A percentile compares a stretch with the other conserved stretches of the same genome.
These are phyloP conservation scores for Palythoa heliodiscus DNA, from an alignment of 92 coral and sea anemone genomes.

Conservation along the genomic window DNA sequence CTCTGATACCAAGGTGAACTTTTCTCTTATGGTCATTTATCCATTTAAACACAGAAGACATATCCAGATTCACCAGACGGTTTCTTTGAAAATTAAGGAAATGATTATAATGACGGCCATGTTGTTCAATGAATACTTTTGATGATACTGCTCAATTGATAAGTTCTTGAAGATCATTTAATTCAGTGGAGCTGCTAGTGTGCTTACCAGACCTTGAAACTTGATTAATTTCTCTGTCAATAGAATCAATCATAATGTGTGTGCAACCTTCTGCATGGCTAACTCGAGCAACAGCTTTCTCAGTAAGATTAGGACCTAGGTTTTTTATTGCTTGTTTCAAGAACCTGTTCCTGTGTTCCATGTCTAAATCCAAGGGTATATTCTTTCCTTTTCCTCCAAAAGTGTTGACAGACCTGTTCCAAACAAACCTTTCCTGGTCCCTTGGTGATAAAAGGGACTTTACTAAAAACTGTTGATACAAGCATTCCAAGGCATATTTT, in stretches of 20 bases:
- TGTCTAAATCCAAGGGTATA: constrained; percentile 42
- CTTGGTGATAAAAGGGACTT: constrained; percentile 46
- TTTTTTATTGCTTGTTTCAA: constrained; percentile 53
- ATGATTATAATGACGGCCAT: constrained; percentile 27
- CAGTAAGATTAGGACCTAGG: constrained; percentile 54
- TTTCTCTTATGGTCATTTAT: constrained; percentile 42
- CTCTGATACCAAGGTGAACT: constrained; percentile 24
- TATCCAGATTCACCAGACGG: constrained; percentile 16
- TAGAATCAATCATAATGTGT: constrained; percentile 23
- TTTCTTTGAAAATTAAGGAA: constrained; percentile 20
- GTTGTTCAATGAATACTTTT: constrained; percentile 20
- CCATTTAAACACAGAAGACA: too few relatives aligned
- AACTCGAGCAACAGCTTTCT: constrained; percentile 55
- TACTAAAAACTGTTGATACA: constrained; percentile 47
- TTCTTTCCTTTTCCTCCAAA: constrained; percentile 50
- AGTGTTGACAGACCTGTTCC: constrained; percentile 57
- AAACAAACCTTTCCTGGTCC: constrained; percentile 49
- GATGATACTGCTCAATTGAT: constrained; percentile 9
- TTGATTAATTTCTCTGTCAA: constrained; percentile 11
- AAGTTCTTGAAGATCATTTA: constrained; percentile 24
- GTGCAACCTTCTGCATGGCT: constrained; percentile 58
- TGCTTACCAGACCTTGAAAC: constrained; percentile 42
- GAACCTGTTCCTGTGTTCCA: constrained; percentile 58
- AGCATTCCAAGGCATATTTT: constrained; percentile 52
- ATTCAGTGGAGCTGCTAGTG: constrained; percentile 15